Conservation (phyloP, 2,888 invertebrate species). For the Sinohyriopsis cumingii region DNA sequence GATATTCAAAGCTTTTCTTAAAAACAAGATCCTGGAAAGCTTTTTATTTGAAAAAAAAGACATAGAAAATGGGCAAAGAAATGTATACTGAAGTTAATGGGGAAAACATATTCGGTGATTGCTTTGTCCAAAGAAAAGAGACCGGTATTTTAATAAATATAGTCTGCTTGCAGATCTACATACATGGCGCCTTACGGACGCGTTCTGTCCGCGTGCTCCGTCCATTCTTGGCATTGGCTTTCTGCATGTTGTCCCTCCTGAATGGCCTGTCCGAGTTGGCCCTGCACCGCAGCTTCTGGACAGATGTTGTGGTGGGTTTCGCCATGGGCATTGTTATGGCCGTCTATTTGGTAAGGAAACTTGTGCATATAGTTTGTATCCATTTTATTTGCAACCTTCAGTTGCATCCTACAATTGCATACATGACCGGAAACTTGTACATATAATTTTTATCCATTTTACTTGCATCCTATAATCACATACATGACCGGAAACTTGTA, state of each 20-base stretch:
- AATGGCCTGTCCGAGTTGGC: constrained; percentile 72
- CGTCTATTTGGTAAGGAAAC: constrained; percentile 69
- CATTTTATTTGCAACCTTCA: constrained; percentile 1
- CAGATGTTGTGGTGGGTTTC: constrained; percentile 72
- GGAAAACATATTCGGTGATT: too few species aligned
- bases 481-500: constrained; percentile 18
- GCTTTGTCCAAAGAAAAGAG: too few species aligned
- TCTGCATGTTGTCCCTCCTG: constrained; percentile 71
- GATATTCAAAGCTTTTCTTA: too few species aligned
- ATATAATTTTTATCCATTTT: too few species aligned
- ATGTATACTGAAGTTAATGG: too few species aligned
- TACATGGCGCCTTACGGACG: constrained; percentile 72
- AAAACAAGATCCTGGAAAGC: too few species aligned
- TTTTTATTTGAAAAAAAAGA: too few species aligned
- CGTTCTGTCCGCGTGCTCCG: constrained; percentile 72
- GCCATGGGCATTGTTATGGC: constrained; percentile 71
- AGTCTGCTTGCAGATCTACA: constrained; percentile 67
- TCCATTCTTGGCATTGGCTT: constrained; percentile 72
- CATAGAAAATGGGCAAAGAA: too few species aligned
- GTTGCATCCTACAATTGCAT: too few species aligned
- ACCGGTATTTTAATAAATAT: too few species aligned
- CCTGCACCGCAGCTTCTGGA: constrained; percentile 72
- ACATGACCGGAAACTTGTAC: too few species aligned
- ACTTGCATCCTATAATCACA: too few species aligned
- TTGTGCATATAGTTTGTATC: not conserved